phyloP scores from a whole-genome alignment of 2,113 vertebrate genomes.

The Ardeotis arabs region DNA sequence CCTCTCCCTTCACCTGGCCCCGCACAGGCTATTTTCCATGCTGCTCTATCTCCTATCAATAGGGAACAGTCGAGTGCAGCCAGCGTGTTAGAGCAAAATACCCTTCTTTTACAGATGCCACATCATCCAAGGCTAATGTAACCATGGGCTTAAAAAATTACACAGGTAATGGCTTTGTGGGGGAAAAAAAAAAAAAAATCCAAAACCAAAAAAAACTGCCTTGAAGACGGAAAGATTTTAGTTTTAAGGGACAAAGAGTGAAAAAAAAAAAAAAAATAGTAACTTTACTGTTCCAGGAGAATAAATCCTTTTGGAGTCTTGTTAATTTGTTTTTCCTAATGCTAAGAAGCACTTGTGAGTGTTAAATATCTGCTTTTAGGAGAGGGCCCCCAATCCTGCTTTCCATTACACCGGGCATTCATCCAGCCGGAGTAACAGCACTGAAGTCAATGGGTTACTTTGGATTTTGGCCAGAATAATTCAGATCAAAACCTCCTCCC shows the following conservation, averaged over 20 bases:
- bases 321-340: conserved; percentile 4
- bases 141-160: conserved; percentile 58
- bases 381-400: background rate
- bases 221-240: background rate
- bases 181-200: background rate
- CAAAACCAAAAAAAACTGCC: rapidly evolving
- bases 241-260: background rate
- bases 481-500: background rate
- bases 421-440: background rate
- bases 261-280: background rate
- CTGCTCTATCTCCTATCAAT: conserved; percentile 71
- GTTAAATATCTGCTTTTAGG: background rate
- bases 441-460: background rate
- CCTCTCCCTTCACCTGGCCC: conserved; percentile 15
- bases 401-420: background rate
- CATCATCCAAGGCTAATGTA: conserved; percentile 58
- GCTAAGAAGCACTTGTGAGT: background rate
- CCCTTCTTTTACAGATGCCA: background rate
- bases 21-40: conserved; percentile 63
- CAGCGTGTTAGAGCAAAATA: background rate
- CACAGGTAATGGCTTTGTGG: conserved; percentile 45
- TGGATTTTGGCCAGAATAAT: background rate
- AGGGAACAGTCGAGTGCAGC: conserved; percentile 64
- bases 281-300: background rate
- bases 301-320: background rate